A percentile compares a stretch with the other conserved stretches of the same genome.
Evolutionary conservation across 2,113 vertebrate species (phyloP).

Genomic region (Ceyx cyanopectus): DNA sequence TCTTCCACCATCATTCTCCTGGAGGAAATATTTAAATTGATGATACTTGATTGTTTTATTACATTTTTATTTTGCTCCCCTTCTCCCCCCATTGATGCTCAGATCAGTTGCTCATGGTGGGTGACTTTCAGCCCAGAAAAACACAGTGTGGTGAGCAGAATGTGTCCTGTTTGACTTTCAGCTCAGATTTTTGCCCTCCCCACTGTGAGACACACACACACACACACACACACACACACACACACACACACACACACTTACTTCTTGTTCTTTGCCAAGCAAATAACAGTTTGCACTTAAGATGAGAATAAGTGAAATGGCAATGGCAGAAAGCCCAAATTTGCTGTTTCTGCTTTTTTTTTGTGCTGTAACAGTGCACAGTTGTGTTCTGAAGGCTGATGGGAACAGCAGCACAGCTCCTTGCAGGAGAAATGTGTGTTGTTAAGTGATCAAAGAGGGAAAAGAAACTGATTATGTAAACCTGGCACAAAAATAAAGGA

Average conservation of each 20-base stretch:
- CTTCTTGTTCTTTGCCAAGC: conserved; percentile 31
- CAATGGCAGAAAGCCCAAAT: conserved; percentile 23
- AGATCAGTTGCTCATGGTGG: background rate
- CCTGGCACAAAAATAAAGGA: conserved; percentile 43
- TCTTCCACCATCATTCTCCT: background rate
- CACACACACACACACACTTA: background rate
- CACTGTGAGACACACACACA: background rate
- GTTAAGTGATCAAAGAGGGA: conserved; percentile 33
- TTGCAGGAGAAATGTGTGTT: background rate
- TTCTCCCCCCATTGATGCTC: background rate
- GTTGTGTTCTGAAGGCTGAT: conserved; percentile 19
- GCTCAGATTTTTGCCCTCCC: conserved; percentile 27
- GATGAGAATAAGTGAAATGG: conserved; percentile 60
- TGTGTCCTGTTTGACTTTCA: conserved; percentile 37
- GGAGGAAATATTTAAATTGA: background rate
- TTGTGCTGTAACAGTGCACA: conserved; percentile 6
- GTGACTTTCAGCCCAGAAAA: conserved; percentile 48
- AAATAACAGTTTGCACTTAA: conserved; percentile 47
- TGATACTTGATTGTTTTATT: background rate
- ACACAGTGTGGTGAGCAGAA: conserved; percentile 8
- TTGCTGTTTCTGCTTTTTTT: conserved; percentile 43
- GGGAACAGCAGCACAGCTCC: conserved; percentile 18
- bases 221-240: background rate
- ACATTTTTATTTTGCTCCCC: background rate
- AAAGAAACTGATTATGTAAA: conserved; percentile 24